Evolutionary conservation across 2,113 vertebrate species (phyloP).

Genomic region (Merops nubicus): DNA sequence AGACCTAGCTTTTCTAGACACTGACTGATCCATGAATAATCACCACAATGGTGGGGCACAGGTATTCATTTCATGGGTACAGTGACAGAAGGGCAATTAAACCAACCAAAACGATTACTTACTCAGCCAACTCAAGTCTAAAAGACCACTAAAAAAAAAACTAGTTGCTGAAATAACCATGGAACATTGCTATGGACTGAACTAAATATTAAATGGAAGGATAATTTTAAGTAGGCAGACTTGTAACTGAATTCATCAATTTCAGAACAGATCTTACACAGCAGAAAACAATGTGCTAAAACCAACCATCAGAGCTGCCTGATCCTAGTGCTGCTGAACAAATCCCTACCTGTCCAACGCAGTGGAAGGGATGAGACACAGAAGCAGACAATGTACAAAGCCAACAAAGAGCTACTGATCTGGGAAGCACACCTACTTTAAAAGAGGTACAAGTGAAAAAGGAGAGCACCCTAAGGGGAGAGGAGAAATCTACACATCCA

Average conservation of each 20-base stretch:
- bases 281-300: background rate
- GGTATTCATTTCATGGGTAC: background rate
- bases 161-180: background rate
- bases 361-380: background rate
- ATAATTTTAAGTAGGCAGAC: background rate
- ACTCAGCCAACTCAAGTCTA: background rate
- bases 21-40: too few relatives aligned
- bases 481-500: background rate
- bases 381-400: accelerated
- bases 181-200: background rate
- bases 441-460: background rate
- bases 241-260: background rate
- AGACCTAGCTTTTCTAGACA: too few relatives aligned
- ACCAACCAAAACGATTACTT: background rate
- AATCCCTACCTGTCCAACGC: background rate
- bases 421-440: background rate
- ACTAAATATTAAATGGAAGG: background rate
- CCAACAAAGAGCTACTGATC: background rate
- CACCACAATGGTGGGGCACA: too few relatives aligned
- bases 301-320: background rate
- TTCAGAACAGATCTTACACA: background rate
- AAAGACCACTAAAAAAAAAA: background rate
- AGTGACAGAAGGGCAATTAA: background rate
- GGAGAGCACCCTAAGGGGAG: background rate
- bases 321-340: background rate